phyloP scores from a whole-genome alignment of 1,140 invertebrate genomes.

The Tigriopus japonicus region DNA sequence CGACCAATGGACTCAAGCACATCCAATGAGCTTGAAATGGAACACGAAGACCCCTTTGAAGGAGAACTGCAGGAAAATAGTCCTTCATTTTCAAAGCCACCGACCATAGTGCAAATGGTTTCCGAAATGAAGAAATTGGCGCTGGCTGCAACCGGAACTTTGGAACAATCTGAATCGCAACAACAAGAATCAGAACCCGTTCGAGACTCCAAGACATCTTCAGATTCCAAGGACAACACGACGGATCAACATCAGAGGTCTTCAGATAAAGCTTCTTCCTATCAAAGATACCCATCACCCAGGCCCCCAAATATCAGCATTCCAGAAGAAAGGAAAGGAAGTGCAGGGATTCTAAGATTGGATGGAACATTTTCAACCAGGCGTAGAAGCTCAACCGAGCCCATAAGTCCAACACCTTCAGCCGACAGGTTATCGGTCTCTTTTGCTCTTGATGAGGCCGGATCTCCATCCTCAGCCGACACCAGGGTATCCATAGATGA shows the following conservation, averaged over 20 bases:
- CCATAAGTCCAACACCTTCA: neutral
- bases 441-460: neutral
- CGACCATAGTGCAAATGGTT: too few relatives aligned
- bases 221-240: neutral
- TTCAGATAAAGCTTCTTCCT: neutral
- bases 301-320: neutral
- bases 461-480: too few relatives aligned
- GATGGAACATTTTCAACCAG: neutral
- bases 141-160: neutral
- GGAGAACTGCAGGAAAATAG: too few relatives aligned
- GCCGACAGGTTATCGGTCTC: neutral
- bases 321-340: neutral
- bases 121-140: neutral
- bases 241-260: neutral
- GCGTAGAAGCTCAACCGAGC: neutral
- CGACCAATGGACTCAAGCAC: too few relatives aligned
- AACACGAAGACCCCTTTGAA: too few relatives aligned
- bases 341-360: neutral
- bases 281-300: neutral
- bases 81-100: too few relatives aligned
- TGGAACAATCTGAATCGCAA: neutral
- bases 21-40: too few relatives aligned
- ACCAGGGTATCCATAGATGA: too few relatives aligned
- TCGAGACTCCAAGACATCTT: neutral
- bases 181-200: neutral